Conservation (phyloP, 2,888 invertebrate species). For the Zaprionus lineosus region DNA sequence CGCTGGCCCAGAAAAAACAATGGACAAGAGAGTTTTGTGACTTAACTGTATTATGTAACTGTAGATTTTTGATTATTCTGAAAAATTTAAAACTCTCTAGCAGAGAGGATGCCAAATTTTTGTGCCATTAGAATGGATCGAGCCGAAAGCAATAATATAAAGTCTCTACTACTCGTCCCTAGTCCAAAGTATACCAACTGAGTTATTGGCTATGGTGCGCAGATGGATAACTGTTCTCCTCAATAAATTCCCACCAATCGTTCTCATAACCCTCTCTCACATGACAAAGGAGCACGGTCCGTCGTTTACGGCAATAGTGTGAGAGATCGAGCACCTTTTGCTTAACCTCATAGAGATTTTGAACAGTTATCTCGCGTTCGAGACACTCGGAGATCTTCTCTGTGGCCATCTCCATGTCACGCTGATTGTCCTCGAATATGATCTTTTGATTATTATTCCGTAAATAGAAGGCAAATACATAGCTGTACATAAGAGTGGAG, state of each 20-base stretch:
- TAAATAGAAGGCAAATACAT: conserved; percentile 99
- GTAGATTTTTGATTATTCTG: conserved; percentile 50
- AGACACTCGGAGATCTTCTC: conserved; percentile 98
- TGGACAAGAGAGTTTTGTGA: conserved; percentile 30
- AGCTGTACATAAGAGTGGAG: conserved; percentile 99
- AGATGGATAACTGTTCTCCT: conserved; percentile 73
- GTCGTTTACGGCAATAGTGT: conserved; percentile 98
- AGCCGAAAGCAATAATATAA: conserved; percentile 31
- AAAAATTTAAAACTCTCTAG: conserved; percentile 16
- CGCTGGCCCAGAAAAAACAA: no score
- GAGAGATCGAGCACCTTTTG: conserved; percentile 97
- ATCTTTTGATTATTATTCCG: conserved; percentile 98
- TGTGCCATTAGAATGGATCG: conserved; percentile 38
- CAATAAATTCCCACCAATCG: conserved; percentile 98
- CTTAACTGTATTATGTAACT: conserved; percentile 38
- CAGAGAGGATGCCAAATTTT: conserved; percentile 36
- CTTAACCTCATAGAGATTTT: conserved; percentile 97
- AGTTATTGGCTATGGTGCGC: not conserved
- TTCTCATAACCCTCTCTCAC: conserved; percentile 99
- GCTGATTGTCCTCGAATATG: conserved; percentile 99
- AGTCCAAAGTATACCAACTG: not conserved
- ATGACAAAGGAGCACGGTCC: conserved; percentile 97
- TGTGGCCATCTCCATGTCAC: conserved; percentile 97
- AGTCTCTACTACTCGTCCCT: conserved; percentile 54
- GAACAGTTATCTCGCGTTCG: conserved; percentile 97